These are phyloP conservation scores for Drosophila yooni DNA, from an alignment of 2,888 invertebrate species.

Conservation along the genomic window DNA sequence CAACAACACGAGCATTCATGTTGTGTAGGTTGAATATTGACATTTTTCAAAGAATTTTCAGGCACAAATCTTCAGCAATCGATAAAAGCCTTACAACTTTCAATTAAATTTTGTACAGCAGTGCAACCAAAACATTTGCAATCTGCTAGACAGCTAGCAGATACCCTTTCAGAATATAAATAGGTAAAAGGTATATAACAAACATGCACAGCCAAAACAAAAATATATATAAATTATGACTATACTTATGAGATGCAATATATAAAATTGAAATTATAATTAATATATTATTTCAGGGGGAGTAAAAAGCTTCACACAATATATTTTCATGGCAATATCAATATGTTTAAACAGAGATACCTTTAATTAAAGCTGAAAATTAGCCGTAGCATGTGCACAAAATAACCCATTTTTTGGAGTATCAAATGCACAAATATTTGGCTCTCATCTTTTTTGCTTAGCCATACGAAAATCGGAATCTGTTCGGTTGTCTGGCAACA, in stretches of 20 bases:
- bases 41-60: conserved; percentile 9
- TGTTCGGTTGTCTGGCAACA: conserved; percentile 45
- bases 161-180: neutral
- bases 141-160: neutral
- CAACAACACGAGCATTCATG: conserved; percentile 2
- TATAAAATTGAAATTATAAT: neutral
- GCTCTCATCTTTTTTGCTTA: conserved; percentile 6
- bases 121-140: neutral
- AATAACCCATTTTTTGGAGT: neutral
- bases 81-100: conserved; percentile 37
- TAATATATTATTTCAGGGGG: neutral
- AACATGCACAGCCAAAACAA: neutral
- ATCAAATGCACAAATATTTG: neutral
- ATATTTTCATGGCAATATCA: neutral
- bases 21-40: conserved; percentile 11
- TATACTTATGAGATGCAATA: neutral
- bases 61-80: conserved; percentile 18
- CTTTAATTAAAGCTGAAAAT: neutral
- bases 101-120: conserved; percentile 50
- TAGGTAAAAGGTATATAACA: neutral
- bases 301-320: neutral
- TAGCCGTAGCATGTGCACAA: neutral
- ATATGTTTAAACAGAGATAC: neutral
- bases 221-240: neutral
- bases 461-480: conserved; percentile 22